Percentiles rank a stretch among this genome's conserved stretches.
Conservation (phyloP, 2,113 vertebrate genomes). For the Myrmophylax atrothorax region DNA sequence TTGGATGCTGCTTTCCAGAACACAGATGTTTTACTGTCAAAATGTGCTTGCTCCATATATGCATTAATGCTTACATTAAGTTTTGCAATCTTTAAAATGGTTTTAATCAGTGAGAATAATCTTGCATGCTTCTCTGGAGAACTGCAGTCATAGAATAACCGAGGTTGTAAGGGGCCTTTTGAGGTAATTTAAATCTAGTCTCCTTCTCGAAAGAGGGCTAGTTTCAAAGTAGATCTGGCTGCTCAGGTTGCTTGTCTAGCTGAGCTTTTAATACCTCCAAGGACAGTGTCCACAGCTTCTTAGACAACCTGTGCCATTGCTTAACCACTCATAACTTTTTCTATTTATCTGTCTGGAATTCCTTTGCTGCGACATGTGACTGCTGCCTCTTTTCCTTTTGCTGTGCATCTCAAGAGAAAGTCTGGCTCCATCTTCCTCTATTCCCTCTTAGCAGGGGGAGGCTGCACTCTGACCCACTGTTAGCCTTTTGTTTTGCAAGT, state of each 20-base stretch:
- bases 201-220: not conserved
- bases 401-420: not conserved
- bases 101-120: conserved; percentile 7
- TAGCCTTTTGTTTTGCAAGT: not conserved
- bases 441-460: not conserved
- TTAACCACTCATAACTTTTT: not conserved
- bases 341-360: not conserved
- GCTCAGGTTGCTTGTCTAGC: not conserved
- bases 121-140: not conserved
- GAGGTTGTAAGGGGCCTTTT: not conserved
- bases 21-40: not conserved
- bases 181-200: not conserved
- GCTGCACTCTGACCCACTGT: not conserved
- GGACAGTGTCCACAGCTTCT: not conserved
- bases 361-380: not conserved
- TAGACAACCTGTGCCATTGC: not conserved
- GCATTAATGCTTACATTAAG: not conserved
- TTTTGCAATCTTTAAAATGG: not conserved
- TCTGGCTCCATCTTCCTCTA: not conserved
- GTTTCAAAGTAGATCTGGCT: not conserved
- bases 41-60: not conserved
- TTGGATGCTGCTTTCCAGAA: not conserved
- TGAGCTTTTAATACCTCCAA: not conserved
- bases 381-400: not conserved
- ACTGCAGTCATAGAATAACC: not conserved